Conservation (phyloP, 1,140 invertebrate species). For the Bombyx mori region DNA sequence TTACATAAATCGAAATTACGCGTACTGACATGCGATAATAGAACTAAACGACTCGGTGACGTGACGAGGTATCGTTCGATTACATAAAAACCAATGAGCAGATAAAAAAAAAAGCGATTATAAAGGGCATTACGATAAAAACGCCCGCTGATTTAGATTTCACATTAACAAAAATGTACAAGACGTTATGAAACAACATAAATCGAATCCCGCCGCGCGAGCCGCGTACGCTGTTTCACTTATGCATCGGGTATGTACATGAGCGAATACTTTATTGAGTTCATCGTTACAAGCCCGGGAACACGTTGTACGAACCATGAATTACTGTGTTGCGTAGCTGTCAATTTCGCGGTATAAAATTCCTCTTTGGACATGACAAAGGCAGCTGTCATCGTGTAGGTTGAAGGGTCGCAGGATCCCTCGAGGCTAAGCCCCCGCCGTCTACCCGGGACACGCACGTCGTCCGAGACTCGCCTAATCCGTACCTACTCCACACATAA, state of each 20-base stretch:
- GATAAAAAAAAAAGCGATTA: slow-evolving; percentile 12
- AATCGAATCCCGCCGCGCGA: slow-evolving; percentile 48
- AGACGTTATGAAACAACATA: slow-evolving; percentile 56
- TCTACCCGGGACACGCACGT: slow-evolving; percentile 46
- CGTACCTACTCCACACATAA: slow-evolving; percentile 60
- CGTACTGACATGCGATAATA: no score
- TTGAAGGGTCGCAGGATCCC: slow-evolving; percentile 52
- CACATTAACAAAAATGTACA: slow-evolving; percentile 65
- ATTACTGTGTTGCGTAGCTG: slow-evolving; percentile 46
- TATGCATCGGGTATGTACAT: slow-evolving; percentile 23
- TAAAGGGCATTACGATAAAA: slow-evolving; percentile 12
- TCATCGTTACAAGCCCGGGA: slow-evolving; percentile 31
- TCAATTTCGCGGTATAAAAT: slow-evolving; percentile 63
- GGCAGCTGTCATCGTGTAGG: slow-evolving; percentile 53
- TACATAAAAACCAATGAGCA: not conserved
- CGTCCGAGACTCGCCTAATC: slow-evolving; percentile 46
- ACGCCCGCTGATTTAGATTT: slow-evolving; percentile 50
- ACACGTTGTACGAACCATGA: slow-evolving; percentile 35
- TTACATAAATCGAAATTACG: no score
- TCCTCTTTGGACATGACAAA: slow-evolving; percentile 51
- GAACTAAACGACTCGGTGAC: no score
- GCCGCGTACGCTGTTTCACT: slow-evolving; percentile 19
- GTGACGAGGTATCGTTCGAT: not conserved
- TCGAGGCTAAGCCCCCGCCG: slow-evolving; percentile 49
- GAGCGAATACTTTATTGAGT: slow-evolving; percentile 48